These are phyloP conservation scores for Plotosus lineatus DNA, from an alignment of 2,113 vertebrate genomes.

Conservation along the genomic window DNA sequence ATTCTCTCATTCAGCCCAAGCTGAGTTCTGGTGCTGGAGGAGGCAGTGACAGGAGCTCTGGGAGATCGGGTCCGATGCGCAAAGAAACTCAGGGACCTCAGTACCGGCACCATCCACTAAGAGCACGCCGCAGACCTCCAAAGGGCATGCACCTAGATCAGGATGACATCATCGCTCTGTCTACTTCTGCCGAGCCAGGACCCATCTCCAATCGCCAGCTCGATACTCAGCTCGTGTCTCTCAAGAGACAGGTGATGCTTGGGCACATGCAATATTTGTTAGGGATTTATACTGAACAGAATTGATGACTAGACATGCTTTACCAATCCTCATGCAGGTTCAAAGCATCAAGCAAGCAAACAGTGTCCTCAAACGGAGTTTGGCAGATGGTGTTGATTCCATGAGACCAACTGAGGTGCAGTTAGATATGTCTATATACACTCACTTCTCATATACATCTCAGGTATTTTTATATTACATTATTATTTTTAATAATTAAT, in stretches of 20 bases:
- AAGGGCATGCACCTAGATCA: conserved; percentile 90
- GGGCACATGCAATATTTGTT: background rate
- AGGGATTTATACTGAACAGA: background rate
- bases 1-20: conserved; percentile 60
- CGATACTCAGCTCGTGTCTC: conserved; percentile 84
- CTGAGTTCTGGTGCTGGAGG: conserved; percentile 61
- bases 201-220: conserved; percentile 77
- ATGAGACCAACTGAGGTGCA: conserved; percentile 79
- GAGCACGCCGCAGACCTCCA: conserved; percentile 83
- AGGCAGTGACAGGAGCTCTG: conserved; percentile 60
- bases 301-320: background rate
- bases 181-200: conserved; percentile 79
- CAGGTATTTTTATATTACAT: background rate
- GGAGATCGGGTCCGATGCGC: conserved; percentile 73
- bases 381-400: conserved; percentile 75
- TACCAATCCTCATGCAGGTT: conserved; percentile 66
- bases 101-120: conserved; percentile 85
- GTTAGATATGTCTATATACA: background rate
- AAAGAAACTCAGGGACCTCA: conserved; percentile 83
- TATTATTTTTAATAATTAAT: no score
- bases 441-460: background rate
- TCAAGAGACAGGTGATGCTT: conserved; percentile 83
- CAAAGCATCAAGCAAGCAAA: conserved; percentile 90
- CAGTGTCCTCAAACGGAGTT: conserved; percentile 79
- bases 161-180: conserved; percentile 78